phyloP scores from a whole-genome alignment of 2,888 invertebrate genomes.

The Dolomedes plantarius region DNA sequence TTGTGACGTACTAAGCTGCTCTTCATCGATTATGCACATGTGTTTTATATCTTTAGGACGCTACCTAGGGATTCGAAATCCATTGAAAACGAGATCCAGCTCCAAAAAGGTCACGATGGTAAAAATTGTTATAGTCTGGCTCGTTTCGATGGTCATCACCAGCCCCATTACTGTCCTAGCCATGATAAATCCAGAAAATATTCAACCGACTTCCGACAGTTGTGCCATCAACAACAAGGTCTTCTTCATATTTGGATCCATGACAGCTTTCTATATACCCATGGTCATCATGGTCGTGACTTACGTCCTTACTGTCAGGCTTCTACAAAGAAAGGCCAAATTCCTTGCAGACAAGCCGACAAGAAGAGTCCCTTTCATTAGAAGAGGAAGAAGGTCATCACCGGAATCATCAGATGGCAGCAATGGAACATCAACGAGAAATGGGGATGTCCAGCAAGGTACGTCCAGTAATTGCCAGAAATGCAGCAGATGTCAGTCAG shows the following conservation, averaged over 20 bases:
- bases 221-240: constrained; percentile 78
- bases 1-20: constrained; percentile 82
- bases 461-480: constrained; percentile 41
- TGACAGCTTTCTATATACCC: constrained; percentile 97
- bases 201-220: constrained; percentile 75
- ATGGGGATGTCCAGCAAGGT: constrained; percentile 42
- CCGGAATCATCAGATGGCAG: constrained; percentile 32
- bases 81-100: constrained; percentile 77
- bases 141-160: constrained; percentile 93
- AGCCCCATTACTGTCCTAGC: constrained; percentile 83
- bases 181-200: constrained; percentile 78
- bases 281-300: constrained; percentile 95
- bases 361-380: constrained; percentile 68
- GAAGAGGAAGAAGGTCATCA: constrained; percentile 38
- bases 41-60: constrained; percentile 80
- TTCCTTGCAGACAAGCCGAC: constrained; percentile 72
- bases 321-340: constrained; percentile 85
- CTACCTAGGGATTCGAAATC: constrained; percentile 79
- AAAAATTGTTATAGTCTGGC: constrained; percentile 96
- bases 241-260: constrained; percentile 89
- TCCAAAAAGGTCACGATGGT: constrained; percentile 81
- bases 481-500: constrained; percentile 54
- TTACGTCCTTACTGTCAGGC: constrained; percentile 92
- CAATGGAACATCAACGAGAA: constrained; percentile 24
- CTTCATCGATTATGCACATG: constrained; percentile 80